Conservation (phyloP, 2,113 vertebrate genomes). For the Mystacornis crossleyi region DNA sequence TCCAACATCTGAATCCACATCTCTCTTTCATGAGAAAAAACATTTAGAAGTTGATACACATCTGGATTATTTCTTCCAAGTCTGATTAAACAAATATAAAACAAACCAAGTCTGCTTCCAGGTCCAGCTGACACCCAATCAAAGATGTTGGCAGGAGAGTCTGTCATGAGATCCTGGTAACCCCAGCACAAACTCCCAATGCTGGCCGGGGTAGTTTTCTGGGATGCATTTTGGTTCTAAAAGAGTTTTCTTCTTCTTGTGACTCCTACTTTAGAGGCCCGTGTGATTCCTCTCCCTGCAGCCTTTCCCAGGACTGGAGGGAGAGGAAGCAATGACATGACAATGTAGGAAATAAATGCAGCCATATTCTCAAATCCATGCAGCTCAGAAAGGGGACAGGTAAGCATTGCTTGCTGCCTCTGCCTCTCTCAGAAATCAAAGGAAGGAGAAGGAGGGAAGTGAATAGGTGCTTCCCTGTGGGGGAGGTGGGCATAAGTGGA, state of each 20-base stretch:
- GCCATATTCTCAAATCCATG: neutral
- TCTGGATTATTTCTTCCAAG: slow-evolving; percentile 1
- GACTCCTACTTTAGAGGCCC: neutral
- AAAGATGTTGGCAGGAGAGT: neutral
- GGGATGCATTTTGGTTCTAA: neutral
- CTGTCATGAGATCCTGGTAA: neutral
- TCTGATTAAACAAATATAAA: slow-evolving; percentile 1
- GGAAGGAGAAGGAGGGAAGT: neutral
- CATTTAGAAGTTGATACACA: neutral
- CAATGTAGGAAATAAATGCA: accelerated
- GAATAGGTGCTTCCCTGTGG: too few species aligned
- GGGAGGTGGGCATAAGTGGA: too few species aligned
- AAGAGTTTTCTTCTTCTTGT: neutral
- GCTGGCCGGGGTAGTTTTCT: neutral
- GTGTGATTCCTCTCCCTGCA: neutral
- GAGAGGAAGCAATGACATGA: neutral
- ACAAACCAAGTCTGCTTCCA: neutral
- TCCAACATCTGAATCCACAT: neutral
- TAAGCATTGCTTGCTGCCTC: accelerated
- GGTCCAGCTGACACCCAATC: neutral
- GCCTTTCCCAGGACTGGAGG: neutral
- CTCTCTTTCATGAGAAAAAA: neutral
- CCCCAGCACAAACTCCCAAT: neutral
- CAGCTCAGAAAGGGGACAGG: neutral
- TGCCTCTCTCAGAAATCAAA: neutral